A percentile compares a stretch with the other conserved stretches of the same genome.
Conservation (phyloP, 2,797 vertebrate genomes). For the Brotogeris chrysoptera region DNA sequence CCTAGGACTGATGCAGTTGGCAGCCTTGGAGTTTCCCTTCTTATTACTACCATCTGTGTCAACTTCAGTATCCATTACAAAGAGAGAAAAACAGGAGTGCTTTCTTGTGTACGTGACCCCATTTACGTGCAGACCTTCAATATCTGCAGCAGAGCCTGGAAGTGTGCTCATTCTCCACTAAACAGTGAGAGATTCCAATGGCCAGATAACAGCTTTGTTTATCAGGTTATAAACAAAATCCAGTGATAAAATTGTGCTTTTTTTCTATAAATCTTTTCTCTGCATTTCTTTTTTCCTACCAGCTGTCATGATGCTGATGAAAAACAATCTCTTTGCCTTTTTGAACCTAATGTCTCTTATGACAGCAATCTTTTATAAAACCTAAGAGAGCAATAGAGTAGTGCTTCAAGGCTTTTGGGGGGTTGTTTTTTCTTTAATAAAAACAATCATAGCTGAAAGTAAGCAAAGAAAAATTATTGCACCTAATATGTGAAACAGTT, state of each 20-base stretch:
- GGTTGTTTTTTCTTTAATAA: slow-evolving; percentile 2
- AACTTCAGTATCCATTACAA: slow-evolving; percentile 29
- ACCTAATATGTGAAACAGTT: slow-evolving; percentile 49
- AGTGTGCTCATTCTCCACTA: not conserved
- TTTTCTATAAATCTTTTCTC: slow-evolving; percentile 1
- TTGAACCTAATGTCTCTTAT: slow-evolving; percentile 25
- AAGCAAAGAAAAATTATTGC: not conserved
- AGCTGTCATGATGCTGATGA: not conserved
- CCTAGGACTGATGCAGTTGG: slow-evolving; percentile 66
- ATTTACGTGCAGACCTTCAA: not conserved
- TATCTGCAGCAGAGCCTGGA: not conserved
- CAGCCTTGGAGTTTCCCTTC: slow-evolving; percentile 23
- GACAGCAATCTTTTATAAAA: not conserved
- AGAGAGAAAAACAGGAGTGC: not conserved
- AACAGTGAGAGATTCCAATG: slow-evolving; percentile 14
- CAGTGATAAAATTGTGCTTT: slow-evolving; percentile 26
- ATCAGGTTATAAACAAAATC: slow-evolving; percentile 37
- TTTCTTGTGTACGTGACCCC: slow-evolving; percentile 13
- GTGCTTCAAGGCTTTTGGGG: not conserved
- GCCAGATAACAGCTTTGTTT: slow-evolving; percentile 25
- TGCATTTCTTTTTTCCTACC: not conserved
- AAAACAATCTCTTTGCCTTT: slow-evolving; percentile 53
- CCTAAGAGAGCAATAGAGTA: not conserved
- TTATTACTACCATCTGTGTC: slow-evolving; percentile 72
- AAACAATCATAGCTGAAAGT: slow-evolving; percentile 7